A percentile compares a stretch with the other conserved stretches of the same genome.
Conservation (phyloP, 1,140 invertebrate genomes). For the Hermetia illucens region DNA sequence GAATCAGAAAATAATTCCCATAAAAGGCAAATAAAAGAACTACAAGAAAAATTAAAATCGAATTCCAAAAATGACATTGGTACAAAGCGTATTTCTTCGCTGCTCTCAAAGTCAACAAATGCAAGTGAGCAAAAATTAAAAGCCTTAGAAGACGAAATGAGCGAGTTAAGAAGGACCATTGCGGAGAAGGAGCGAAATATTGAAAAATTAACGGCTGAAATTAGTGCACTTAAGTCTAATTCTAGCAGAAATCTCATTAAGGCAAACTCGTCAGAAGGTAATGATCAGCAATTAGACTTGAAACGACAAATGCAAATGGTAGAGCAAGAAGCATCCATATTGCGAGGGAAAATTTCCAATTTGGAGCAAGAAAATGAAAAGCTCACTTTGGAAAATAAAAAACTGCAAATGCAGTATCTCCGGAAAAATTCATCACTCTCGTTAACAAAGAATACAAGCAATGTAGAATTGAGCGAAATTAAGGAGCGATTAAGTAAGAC, state of each 20-base stretch:
- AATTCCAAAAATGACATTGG: slow-evolving; percentile 12
- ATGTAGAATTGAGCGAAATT: slow-evolving; percentile 7
- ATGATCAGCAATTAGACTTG: slow-evolving; percentile 51
- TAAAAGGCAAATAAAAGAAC: slow-evolving; percentile 57
- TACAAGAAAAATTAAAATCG: slow-evolving; percentile 50
- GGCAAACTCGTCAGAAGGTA: slow-evolving; percentile 38
- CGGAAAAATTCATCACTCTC: slow-evolving; percentile 10
- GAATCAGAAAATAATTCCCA: slow-evolving; percentile 65
- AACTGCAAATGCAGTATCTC: slow-evolving; percentile 31
- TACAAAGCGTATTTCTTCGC: slow-evolving; percentile 17
- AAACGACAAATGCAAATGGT: slow-evolving; percentile 57
- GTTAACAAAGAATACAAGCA: slow-evolving; percentile 11
- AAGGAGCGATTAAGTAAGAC: slow-evolving; percentile 16
- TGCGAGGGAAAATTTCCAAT: slow-evolving; percentile 45
- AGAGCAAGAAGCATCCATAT: slow-evolving; percentile 52
- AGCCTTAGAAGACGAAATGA: slow-evolving; percentile 53
- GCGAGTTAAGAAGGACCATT: slow-evolving; percentile 55
- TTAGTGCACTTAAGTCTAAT: slow-evolving; percentile 50
- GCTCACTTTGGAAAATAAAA: slow-evolving; percentile 54
- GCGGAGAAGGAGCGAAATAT: slow-evolving; percentile 72
- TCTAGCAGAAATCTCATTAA: slow-evolving; percentile 21
- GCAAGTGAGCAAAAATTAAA: slow-evolving; percentile 54
- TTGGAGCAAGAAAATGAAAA: slow-evolving; percentile 63
- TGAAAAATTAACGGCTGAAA: slow-evolving; percentile 56
- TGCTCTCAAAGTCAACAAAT: slow-evolving; percentile 11